phyloP scores from a whole-genome alignment of 2,797 vertebrate genomes.

The Amazona finschi region DNA sequence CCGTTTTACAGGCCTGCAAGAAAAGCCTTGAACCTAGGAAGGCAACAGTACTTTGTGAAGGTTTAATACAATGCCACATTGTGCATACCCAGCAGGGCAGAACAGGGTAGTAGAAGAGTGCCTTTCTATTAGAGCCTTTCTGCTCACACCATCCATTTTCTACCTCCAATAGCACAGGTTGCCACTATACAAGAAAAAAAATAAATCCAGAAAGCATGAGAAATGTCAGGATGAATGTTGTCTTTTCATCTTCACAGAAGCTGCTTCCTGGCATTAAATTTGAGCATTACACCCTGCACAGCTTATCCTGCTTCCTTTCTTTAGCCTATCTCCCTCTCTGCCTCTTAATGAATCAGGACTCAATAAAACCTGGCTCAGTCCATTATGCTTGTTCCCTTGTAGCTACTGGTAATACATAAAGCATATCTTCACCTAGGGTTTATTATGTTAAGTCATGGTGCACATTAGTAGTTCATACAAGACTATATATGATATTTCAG shows the following conservation, averaged over 20 bases:
- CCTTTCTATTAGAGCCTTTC: neutral
- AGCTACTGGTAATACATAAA: neutral
- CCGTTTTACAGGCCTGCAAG: neutral
- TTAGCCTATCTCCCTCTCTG: neutral
- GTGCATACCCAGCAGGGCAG: neutral
- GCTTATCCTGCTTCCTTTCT: neutral
- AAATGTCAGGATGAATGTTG: neutral
- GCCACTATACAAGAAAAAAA: neutral
- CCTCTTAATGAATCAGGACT: neutral
- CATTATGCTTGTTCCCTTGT: neutral
- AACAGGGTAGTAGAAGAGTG: neutral
- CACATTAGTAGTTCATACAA: neutral
- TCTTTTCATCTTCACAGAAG: slow-evolving; percentile 9
- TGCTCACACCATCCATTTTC: neutral
- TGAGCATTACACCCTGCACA: neutral
- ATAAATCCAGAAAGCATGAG: neutral
- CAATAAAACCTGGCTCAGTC: neutral
- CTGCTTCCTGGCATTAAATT: neutral
- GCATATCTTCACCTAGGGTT: neutral
- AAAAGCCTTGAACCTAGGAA: neutral
- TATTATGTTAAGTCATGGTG: neutral
- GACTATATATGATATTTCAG: neutral
- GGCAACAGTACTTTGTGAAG: neutral
- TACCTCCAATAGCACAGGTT: neutral
- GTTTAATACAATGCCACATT: neutral